Conservation (phyloP, 2,888 invertebrate genomes). For the Pseudococcus jackbeardsleyi region DNA sequence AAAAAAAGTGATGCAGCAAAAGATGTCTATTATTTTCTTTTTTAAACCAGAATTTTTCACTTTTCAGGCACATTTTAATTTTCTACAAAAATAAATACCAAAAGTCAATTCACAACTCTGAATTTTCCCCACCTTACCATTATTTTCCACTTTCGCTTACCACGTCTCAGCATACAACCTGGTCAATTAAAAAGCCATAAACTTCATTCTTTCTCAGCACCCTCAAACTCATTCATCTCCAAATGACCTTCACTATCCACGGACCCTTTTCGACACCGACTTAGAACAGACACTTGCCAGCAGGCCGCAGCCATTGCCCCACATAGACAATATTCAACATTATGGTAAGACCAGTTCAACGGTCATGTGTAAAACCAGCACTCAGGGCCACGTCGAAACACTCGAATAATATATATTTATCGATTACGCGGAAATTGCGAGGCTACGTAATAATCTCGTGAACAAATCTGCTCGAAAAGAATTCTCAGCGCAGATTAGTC, state of each 20-base stretch:
- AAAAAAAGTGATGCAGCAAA: too few species aligned
- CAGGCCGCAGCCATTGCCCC: background rate
- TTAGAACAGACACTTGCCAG: background rate
- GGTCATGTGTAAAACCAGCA: conserved; percentile 28
- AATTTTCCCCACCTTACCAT: background rate
- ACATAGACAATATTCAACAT: conserved; percentile 23
- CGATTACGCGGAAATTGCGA: conserved; percentile 41
- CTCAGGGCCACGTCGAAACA: conserved; percentile 25
- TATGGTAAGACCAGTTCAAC: conserved; percentile 2
- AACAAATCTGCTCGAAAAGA: conserved; percentile 50
- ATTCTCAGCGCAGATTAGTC: conserved; percentile 34
- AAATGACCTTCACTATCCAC: background rate
- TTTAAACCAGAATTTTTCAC: too few species aligned
- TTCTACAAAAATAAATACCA: too few species aligned
- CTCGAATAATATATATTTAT: background rate
- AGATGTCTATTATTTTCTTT: too few species aligned
- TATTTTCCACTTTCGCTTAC: background rate
- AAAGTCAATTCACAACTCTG: too few species aligned
- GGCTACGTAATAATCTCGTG: conserved; percentile 10
- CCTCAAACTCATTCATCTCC: background rate
- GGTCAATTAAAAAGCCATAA: background rate
- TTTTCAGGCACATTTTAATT: too few species aligned
- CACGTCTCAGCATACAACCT: background rate
- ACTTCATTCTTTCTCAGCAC: background rate
- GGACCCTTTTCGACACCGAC: background rate